phyloP scores from a whole-genome alignment of 2,888 invertebrate species.

The Athalia cordata region DNA sequence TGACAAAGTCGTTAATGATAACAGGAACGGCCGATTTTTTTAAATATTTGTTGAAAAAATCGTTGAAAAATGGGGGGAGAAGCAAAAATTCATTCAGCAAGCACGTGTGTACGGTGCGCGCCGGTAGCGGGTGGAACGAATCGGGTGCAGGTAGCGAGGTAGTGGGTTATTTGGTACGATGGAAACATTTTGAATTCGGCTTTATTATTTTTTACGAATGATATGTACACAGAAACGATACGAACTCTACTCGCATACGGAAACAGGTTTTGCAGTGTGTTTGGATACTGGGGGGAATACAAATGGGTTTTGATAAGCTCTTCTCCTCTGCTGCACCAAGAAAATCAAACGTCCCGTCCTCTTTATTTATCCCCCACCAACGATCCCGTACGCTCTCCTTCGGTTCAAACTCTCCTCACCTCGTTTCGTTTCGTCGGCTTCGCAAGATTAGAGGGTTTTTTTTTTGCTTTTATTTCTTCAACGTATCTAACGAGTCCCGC shows the following conservation, averaged over 20 bases:
- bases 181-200: conserved; percentile 3
- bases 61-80: too few relatives aligned
- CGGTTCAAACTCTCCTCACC: too few relatives aligned
- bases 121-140: neutral
- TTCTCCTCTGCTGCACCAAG: neutral
- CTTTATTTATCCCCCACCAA: neutral
- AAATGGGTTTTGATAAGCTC: conserved; percentile 47
- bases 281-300: conserved; percentile 44
- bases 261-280: conserved; percentile 46
- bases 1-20: too few relatives aligned
- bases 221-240: conserved; percentile 16
- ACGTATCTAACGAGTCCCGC: too few relatives aligned
- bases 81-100: too few relatives aligned
- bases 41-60: too few relatives aligned
- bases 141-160: neutral
- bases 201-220: conserved; percentile 3
- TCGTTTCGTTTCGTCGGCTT: too few relatives aligned
- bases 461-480: too few relatives aligned
- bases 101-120: neutral
- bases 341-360: conserved; percentile 1
- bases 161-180: conserved; percentile 17
- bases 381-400: too few relatives aligned
- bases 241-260: conserved; percentile 31
- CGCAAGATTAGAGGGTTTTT: too few relatives aligned
- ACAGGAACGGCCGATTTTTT: too few relatives aligned